phyloP scores from a whole-genome alignment of 2,113 vertebrate species.

The Brienomyrus brachyistius region DNA sequence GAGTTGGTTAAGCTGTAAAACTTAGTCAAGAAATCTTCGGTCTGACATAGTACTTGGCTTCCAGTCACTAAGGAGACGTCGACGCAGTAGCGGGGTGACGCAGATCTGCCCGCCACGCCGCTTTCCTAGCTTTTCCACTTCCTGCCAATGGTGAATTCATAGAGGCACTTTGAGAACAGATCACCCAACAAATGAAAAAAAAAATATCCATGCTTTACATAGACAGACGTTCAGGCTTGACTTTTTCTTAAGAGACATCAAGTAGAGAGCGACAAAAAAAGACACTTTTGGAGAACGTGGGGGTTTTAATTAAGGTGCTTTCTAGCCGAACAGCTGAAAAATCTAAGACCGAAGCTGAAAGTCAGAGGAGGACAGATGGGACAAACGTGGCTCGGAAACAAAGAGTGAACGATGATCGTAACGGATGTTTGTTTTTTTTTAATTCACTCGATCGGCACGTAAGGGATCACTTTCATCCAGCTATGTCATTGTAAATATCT shows the following conservation, averaged over 20 bases:
- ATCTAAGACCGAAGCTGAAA: conserved; percentile 12
- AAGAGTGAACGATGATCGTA: background rate
- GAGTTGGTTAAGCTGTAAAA: background rate
- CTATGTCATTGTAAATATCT: conserved; percentile 18
- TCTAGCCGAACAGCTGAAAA: conserved; percentile 1
- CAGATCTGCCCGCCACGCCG: background rate
- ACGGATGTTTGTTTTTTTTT: background rate
- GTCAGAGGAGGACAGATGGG: background rate
- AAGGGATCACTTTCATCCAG: background rate
- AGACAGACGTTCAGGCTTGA: background rate
- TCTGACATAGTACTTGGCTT: background rate
- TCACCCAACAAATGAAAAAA: background rate
- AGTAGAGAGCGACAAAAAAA: too few relatives aligned
- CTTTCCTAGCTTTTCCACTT: background rate
- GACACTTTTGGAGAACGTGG: background rate
- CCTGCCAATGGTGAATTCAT: background rate
- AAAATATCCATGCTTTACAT: background rate
- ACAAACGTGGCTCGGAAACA: background rate
- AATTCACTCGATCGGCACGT: background rate
- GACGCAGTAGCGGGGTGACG: background rate
- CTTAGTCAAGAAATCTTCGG: background rate
- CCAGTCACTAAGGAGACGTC: too few relatives aligned
- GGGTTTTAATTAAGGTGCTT: conserved; percentile 28
- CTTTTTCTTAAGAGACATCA: background rate
- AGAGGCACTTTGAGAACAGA: background rate